These are phyloP conservation scores for Rhagoletis pomonella DNA, from an alignment of 1,140 invertebrate species.

Conservation along the genomic window DNA sequence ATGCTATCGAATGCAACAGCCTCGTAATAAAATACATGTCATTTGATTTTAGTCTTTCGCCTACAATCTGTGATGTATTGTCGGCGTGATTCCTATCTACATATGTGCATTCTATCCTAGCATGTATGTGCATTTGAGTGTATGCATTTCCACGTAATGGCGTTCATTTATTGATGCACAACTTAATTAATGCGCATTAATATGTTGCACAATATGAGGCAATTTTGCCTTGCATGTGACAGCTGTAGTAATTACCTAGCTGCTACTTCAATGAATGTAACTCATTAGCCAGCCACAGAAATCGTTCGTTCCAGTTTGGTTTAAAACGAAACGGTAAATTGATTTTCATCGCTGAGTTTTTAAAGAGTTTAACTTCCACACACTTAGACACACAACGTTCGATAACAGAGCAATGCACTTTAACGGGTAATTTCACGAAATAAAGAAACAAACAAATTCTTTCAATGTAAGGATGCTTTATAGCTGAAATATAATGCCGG, in stretches of 20 bases:
- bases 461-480: too few species aligned
- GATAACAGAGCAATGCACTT: too few species aligned
- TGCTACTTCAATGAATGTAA: constrained; percentile 24
- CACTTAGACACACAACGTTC: too few species aligned
- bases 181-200: constrained; percentile 44
- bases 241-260: neutral
- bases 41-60: neutral
- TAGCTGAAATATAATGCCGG: too few species aligned
- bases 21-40: neutral
- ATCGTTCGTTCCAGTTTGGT: neutral
- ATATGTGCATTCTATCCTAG: neutral
- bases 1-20: neutral
- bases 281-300: constrained; percentile 31
- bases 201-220: constrained; percentile 26
- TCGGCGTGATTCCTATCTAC: neutral
- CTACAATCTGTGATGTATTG: constrained; percentile 16
- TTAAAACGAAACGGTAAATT: neutral
- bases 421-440: too few species aligned
- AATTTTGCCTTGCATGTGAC: neutral
- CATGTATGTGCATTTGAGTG: neutral
- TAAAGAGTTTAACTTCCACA: too few species aligned
- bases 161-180: constrained; percentile 11
- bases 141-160: neutral
- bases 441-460: too few species aligned
- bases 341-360: neutral